A percentile compares a stretch with the other conserved stretches of the same genome.
Evolutionary conservation across 2,113 vertebrate species (phyloP).

Genomic region (Tangachromis dhanisi): DNA sequence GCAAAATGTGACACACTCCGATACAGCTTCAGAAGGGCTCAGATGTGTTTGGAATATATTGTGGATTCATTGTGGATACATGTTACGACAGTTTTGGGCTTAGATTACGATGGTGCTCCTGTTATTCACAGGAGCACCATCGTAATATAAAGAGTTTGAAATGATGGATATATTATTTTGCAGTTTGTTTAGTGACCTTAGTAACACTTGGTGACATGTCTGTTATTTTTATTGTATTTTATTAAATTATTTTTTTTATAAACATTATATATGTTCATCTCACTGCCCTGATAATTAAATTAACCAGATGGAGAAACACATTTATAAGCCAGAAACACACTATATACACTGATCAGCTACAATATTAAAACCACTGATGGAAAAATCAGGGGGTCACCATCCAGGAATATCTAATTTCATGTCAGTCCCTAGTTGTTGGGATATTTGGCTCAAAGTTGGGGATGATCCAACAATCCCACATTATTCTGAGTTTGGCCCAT

Average conservation of each 20-base stretch:
- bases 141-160: not conserved
- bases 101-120: not conserved
- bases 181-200: not conserved
- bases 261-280: not conserved
- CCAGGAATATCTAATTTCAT: not conserved
- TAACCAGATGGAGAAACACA: not conserved
- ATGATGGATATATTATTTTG: not conserved
- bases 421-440: not conserved
- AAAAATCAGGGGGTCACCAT: not conserved
- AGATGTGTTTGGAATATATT: not conserved
- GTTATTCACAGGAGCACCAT: not conserved
- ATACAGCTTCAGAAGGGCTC: not conserved
- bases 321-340: not conserved
- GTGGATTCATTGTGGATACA: not conserved
- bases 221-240: not conserved
- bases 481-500: not conserved
- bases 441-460: not conserved
- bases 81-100: not conserved
- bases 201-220: not conserved
- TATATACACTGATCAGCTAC: not conserved
- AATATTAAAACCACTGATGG: not conserved
- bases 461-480: not conserved
- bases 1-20: conserved; percentile 37
- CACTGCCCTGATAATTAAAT: not conserved
- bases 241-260: not conserved